Percentiles rank a stretch among this genome's conserved stretches.
These are phyloP conservation scores for Enteromius radiatus DNA, from an alignment of 2,797 vertebrate species.

Conservation along the genomic window DNA sequence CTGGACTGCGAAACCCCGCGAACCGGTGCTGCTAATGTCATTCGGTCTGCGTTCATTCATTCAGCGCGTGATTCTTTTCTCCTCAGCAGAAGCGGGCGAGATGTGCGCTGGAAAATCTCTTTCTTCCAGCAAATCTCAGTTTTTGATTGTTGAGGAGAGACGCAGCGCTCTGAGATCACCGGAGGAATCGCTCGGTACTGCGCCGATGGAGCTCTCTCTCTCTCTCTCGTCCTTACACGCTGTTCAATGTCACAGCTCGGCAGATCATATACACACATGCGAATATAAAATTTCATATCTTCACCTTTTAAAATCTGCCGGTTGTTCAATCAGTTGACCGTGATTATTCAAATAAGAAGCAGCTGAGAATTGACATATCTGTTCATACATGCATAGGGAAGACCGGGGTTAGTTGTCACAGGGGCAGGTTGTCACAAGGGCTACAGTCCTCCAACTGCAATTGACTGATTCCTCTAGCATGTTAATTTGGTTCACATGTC, in stretches of 20 bases:
- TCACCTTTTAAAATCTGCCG: not conserved
- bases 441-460: not conserved
- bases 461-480: not conserved
- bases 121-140: conserved; percentile 64
- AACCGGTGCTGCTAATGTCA: conserved; percentile 28
- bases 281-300: not conserved
- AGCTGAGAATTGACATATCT: not conserved
- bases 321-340: not conserved
- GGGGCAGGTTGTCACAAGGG: not conserved
- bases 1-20: conserved; percentile 26
- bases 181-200: conserved; percentile 62
- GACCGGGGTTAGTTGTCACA: conserved; percentile 19
- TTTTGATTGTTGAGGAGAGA: conserved; percentile 59
- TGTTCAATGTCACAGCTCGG: conserved; percentile 56
- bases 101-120: conserved; percentile 43
- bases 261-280: not conserved
- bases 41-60: conserved; percentile 53
- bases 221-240: conserved; percentile 48
- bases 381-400: not conserved
- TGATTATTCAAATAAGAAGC: not conserved
- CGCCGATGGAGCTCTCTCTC: conserved; percentile 15
- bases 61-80: conserved; percentile 32
- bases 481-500: not conserved
- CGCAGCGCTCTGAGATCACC: conserved; percentile 59
- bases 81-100: conserved; percentile 24